Percentiles rank a stretch among this genome's conserved stretches.
Evolutionary conservation across 2,113 vertebrate genomes (phyloP).

Genomic region (Etheostoma cragini): DNA sequence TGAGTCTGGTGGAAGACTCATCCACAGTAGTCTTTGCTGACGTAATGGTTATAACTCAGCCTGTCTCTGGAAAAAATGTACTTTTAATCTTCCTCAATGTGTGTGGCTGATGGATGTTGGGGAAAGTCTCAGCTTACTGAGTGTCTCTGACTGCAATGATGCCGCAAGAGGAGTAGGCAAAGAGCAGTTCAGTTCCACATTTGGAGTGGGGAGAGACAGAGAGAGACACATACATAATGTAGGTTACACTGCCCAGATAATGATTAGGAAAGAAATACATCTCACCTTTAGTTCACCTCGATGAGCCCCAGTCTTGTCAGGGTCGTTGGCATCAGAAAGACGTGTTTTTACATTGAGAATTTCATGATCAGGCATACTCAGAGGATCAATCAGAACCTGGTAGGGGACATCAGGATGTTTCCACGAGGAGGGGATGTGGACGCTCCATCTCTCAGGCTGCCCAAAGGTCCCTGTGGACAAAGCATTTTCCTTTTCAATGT

Average conservation of each 20-base stretch:
- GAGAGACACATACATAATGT: neutral
- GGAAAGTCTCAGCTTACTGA: conserved; percentile 12
- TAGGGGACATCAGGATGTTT: conserved; percentile 80
- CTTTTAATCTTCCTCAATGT: conserved; percentile 55
- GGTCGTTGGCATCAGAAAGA: conserved; percentile 18
- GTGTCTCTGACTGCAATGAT: conserved; percentile 63
- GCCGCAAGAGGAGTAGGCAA: conserved; percentile 14
- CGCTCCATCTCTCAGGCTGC: conserved; percentile 79
- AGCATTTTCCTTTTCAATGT: conserved; percentile 21
- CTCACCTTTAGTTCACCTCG: conserved; percentile 59
- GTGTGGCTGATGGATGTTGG: conserved; percentile 51
- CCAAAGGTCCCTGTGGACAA: conserved; percentile 82
- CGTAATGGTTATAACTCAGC: conserved; percentile 53
- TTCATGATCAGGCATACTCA: conserved; percentile 75
- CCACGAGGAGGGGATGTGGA: conserved; percentile 83
- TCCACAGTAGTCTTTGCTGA: conserved; percentile 33
- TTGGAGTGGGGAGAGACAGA: neutral
- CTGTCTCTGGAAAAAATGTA: conserved; percentile 41
- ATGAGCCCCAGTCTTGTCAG: conserved; percentile 10
- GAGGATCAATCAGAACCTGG: conserved; percentile 78
- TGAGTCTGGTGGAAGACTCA: conserved; percentile 23
- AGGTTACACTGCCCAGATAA: conserved; percentile 13
- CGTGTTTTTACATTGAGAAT: conserved; percentile 38
- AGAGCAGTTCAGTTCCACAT: conserved; percentile 36
- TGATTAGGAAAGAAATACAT: conserved; percentile 35